These are phyloP conservation scores for Resseliella maxima DNA, from an alignment of 2,888 invertebrate genomes.

Conservation along the genomic window DNA sequence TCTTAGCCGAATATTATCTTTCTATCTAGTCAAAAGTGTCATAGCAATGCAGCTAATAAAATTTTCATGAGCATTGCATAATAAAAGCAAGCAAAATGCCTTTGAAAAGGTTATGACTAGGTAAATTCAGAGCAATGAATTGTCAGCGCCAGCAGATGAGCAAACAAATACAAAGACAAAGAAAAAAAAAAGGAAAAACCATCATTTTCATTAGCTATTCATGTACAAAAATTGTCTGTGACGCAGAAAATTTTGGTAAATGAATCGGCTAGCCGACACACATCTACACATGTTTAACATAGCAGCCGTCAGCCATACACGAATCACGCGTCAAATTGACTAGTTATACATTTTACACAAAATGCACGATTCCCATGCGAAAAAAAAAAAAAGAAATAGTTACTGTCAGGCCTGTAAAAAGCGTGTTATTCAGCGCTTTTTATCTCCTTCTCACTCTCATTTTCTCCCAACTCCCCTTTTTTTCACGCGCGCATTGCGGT, in stretches of 20 bases:
- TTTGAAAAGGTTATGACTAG: too few relatives aligned
- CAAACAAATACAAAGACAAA: too few relatives aligned
- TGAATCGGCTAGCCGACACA: slow-evolving; percentile 13
- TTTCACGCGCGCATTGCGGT: background rate
- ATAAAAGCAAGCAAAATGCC: too few relatives aligned
- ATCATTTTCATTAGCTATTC: background rate
- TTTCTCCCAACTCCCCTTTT: background rate
- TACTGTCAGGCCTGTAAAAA: too few relatives aligned
- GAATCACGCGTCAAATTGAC: background rate
- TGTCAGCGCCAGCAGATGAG: background rate
- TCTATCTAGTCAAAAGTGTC: too few relatives aligned
- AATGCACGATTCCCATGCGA: background rate
- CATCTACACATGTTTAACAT: background rate
- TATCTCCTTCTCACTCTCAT: too few relatives aligned
- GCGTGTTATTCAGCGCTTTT: too few relatives aligned
- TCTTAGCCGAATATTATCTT: too few relatives aligned
- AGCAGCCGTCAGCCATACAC: background rate
- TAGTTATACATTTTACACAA: background rate
- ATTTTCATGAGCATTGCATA: too few relatives aligned
- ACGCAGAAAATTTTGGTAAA: background rate
- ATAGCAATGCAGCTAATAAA: too few relatives aligned
- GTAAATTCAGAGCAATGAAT: too few relatives aligned
- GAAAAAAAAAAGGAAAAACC: background rate
- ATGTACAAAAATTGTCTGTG: background rate
- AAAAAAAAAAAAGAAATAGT: background rate